Evolutionary conservation across 2,888 invertebrate species (phyloP), one percentile per base, ranked within the genome.

Genomic region (Sinotaia quadrata): DNA sequence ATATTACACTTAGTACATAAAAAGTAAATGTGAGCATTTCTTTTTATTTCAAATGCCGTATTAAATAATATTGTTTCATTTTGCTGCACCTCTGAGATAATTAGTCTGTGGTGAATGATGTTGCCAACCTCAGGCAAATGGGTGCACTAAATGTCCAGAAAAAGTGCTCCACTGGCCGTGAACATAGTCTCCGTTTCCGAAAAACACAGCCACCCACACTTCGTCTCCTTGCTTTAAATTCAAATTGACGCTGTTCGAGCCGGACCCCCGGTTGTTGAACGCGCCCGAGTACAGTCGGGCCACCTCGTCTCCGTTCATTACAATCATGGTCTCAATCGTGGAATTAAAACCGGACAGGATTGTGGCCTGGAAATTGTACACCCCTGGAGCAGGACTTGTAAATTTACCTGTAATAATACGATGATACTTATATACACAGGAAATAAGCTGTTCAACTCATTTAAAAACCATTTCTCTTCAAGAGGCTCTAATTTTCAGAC

Each of bases 81-180:
- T n/a, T n/a, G n/a, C n/a, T n/a, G n/a, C n/a, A n/a, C n/a, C n/a
- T n/a, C n/a, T n/a, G n/a, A n/a, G n/a, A n/a, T n/a, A n/a, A n/a
- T n/a, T n/a, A n/a, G n/a, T n/a, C n/a, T n/a, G n/a, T n/a, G n/a
- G n/a, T n/a, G n/a, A n/a, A n/a, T n/a, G n/a, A n/a, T n/a, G n/a
- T n/a, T n/a, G n/a, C n/a, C n/a, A n/a, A n/a, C 7, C 0, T 47
- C 47, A 47, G 24, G 18, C 18, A 0, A 47, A 7, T n/a, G 12
- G 21, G 56, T 61, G 36, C 27, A 72, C 27, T 1, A 69, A 47
- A 34, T 56, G 56, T 4, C 75, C 75, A 15, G 62, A 49, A 56
- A 73, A 75, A 2, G 71, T 71, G 63, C 75, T 75, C 75, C 75
- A 75, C n/a, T 66, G 67, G n/a, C 69, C 67, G 67, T 73, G 73